Conservation (phyloP, 2,888 invertebrate genomes). For the Reticulitermes lucifugus region DNA sequence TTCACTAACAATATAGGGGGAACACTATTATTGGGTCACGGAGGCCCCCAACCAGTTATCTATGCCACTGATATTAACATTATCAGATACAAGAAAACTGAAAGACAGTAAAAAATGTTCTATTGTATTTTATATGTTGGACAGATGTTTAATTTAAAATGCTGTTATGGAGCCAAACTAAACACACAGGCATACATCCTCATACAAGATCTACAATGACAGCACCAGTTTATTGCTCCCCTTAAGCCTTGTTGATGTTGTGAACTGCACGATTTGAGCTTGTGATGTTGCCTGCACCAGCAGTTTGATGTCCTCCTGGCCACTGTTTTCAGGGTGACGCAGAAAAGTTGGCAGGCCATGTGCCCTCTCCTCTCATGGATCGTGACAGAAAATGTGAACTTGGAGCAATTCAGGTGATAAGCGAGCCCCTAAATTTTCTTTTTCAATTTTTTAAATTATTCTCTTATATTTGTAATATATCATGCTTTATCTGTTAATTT, state of each 20-base stretch:
- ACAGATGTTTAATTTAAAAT: too few species aligned
- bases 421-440: background rate
- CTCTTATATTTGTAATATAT: background rate
- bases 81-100: too few species aligned
- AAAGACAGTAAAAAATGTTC: too few species aligned
- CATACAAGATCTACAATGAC: too few species aligned
- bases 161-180: too few species aligned
- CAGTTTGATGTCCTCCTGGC: slow-evolving; percentile 4
- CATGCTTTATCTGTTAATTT: background rate
- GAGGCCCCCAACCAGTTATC: too few species aligned
- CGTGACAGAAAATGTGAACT: slow-evolving; percentile 38
- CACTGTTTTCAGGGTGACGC: slow-evolving; percentile 40
- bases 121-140: too few species aligned
- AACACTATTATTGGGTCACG: too few species aligned
- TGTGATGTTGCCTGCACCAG: slow-evolving; percentile 22
- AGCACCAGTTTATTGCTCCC: background rate
- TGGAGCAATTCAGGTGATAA: slow-evolving; percentile 39
- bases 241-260: background rate
- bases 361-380: slow-evolving; percentile 40
- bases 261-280: slow-evolving; percentile 21
- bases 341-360: slow-evolving; percentile 41
- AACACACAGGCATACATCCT: too few species aligned
- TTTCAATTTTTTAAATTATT: background rate
- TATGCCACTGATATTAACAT: too few species aligned
- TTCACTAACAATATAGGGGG: too few species aligned